These are phyloP conservation scores for Drosophila pruinosa DNA, from an alignment of 1,140 invertebrate genomes.

Conservation along the genomic window DNA sequence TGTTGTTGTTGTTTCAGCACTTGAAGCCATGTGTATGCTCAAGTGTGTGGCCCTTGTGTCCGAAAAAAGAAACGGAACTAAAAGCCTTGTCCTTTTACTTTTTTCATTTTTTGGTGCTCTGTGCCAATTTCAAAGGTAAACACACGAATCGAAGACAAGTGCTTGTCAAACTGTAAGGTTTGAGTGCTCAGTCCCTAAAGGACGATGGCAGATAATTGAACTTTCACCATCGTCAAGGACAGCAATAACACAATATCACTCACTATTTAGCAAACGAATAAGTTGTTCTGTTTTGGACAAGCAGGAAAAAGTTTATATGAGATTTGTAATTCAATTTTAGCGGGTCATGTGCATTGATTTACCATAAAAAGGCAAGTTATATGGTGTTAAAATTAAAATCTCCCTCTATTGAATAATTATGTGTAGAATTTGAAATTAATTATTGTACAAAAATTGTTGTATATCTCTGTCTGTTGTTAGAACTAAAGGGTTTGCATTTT, in stretches of 20 bases:
- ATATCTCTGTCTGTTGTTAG: no score
- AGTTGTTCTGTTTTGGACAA: background rate
- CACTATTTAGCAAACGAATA: slow-evolving; percentile 5
- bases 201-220: slow-evolving; percentile 46
- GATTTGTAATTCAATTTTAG: background rate
- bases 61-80: slow-evolving; percentile 45
- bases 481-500: no score
- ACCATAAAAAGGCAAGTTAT: background rate
- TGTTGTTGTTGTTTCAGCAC: slow-evolving; percentile 25
- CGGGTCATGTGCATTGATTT: background rate
- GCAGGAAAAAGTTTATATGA: background rate
- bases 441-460: no score
- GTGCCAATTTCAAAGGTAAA: slow-evolving; percentile 73
- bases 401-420: no score
- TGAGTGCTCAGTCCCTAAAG: slow-evolving; percentile 37
- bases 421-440: no score
- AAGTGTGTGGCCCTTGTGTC: slow-evolving; percentile 64
- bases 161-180: slow-evolving; percentile 62
- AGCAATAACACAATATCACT: background rate
- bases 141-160: slow-evolving; percentile 47
- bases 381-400: background rate
- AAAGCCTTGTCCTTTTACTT: slow-evolving; percentile 64
- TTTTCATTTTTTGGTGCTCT: slow-evolving; percentile 30
- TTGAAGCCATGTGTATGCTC: slow-evolving; percentile 63
- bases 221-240: slow-evolving; percentile 1